A percentile compares a stretch with the other conserved stretches of the same genome.
phyloP scores from a whole-genome alignment of 2,797 vertebrate species.

The Buceros bicornis region DNA sequence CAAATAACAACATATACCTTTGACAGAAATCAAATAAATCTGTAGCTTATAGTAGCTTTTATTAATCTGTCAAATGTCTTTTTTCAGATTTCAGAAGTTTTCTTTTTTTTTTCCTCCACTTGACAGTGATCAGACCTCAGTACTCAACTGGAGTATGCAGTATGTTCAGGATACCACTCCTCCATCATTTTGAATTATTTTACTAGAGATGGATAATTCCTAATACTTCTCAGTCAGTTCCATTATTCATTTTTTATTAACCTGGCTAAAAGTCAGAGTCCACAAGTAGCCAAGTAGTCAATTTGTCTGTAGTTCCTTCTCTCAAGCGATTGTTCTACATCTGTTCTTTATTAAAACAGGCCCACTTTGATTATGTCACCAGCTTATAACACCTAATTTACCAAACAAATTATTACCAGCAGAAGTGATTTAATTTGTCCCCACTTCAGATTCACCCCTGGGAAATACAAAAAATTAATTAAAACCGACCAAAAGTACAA shows the following conservation, averaged over 20 bases:
- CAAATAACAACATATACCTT: neutral
- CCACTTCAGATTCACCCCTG: neutral
- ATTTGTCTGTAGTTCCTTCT: neutral
- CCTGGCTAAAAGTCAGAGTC: neutral
- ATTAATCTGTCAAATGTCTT: neutral
- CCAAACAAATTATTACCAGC: neutral
- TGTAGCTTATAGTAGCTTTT: neutral
- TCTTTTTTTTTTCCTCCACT: neutral
- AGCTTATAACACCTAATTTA: neutral
- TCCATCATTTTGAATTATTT: neutral
- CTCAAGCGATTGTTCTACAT: neutral
- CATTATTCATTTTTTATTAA: neutral
- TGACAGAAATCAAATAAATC: neutral
- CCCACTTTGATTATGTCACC: neutral
- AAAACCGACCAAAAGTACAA: neutral
- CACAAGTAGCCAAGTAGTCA: neutral
- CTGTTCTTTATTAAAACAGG: neutral
- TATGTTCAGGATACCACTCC: neutral
- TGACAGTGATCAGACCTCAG: neutral
- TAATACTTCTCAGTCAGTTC: neutral
- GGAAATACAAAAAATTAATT: neutral
- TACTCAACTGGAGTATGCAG: neutral
- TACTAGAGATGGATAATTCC: neutral
- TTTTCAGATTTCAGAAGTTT: neutral
- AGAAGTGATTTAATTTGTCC: neutral